These are phyloP conservation scores for Trilocha varians DNA, from an alignment of 2,888 invertebrate genomes.

Conservation along the genomic window DNA sequence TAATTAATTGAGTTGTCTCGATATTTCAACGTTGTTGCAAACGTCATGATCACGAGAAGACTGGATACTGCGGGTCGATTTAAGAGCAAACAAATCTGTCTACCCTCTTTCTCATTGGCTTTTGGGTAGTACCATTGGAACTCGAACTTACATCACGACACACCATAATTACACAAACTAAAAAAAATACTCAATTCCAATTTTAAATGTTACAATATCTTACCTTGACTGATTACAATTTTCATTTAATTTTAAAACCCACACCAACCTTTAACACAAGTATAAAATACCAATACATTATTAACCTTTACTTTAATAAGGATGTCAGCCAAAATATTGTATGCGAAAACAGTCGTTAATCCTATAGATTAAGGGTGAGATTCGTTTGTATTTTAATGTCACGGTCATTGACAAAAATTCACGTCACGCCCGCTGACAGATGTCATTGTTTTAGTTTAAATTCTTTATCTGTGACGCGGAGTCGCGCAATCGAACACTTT, in stretches of 20 bases:
- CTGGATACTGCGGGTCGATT: too few species aligned
- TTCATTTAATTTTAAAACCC: slow-evolving; percentile 7
- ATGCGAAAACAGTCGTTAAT: slow-evolving; percentile 1
- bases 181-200: too few species aligned
- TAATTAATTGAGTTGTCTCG: too few species aligned
- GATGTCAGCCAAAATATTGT: slow-evolving; percentile 1
- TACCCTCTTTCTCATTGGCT: too few species aligned
- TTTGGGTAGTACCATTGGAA: too few species aligned
- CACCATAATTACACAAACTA: too few species aligned
- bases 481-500: slow-evolving; percentile 31
- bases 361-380: slow-evolving; percentile 2
- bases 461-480: slow-evolving; percentile 59
- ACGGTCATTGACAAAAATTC: slow-evolving; percentile 24
- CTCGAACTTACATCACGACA: too few species aligned
- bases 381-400: slow-evolving; percentile 1
- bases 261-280: neutral
- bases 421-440: slow-evolving; percentile 45
- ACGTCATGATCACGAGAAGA: too few species aligned
- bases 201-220: neutral
- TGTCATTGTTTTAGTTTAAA: slow-evolving; percentile 64
- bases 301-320: slow-evolving; percentile 2
- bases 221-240: slow-evolving; percentile 9
- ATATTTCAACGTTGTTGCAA: too few species aligned
- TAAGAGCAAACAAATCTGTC: too few species aligned
- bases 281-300: neutral